Evolutionary conservation across 2,888 invertebrate species (phyloP).

Genomic region (Zhuqinia jingwanae): DNA sequence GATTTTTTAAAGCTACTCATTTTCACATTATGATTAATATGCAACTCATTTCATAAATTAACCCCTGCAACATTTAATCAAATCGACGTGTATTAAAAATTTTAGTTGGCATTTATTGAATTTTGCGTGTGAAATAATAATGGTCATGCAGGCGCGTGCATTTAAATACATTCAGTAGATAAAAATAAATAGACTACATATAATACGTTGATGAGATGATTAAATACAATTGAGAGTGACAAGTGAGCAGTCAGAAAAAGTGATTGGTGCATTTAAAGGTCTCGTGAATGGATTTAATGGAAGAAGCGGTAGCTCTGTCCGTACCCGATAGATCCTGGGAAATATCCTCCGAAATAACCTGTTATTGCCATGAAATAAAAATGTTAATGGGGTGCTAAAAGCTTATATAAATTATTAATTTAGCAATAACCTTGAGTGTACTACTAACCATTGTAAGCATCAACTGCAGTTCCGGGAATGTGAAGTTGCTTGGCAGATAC

Average conservation of each 20-base stretch:
- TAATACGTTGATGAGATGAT: too few relatives aligned
- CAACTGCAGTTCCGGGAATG: constrained; percentile 68
- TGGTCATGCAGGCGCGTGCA: neutral
- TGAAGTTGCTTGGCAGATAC: constrained; percentile 45
- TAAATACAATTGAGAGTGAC: too few relatives aligned
- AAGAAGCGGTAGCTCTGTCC: constrained; percentile 67
- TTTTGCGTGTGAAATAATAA: too few relatives aligned
- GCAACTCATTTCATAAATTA: neutral
- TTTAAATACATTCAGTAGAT: constrained; percentile 26
- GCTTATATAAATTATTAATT: neutral
- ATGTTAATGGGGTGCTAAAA: neutral
- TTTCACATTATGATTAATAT: neutral
- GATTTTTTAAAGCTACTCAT: neutral
- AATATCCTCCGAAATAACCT: constrained; percentile 67
- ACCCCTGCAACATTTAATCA: too few relatives aligned
- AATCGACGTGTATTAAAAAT: too few relatives aligned
- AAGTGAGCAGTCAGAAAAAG: neutral
- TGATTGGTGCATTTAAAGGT: neutral
- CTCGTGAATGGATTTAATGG: constrained; percentile 37
- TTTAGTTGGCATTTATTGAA: too few relatives aligned
- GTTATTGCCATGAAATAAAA: neutral
- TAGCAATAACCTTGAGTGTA: neutral
- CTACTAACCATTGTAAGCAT: constrained; percentile 52
- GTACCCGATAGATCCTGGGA: constrained; percentile 65
- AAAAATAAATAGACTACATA: neutral